Conservation (phyloP, 1,140 invertebrate genomes). For the Sarcophaga bullata region DNA sequence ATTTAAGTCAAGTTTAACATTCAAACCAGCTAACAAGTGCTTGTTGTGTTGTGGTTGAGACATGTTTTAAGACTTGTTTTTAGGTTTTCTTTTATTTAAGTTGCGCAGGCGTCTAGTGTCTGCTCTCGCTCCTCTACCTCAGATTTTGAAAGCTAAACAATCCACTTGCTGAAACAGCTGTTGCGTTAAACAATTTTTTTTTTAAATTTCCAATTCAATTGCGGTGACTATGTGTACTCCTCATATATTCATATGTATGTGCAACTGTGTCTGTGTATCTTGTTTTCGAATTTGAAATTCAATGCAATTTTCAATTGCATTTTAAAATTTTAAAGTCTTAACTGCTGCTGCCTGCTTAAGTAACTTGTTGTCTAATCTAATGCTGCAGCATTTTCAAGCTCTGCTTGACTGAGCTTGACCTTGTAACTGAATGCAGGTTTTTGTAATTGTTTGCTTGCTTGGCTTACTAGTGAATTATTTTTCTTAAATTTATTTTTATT, state of each 20-base stretch:
- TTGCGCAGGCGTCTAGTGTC: neutral
- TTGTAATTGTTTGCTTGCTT: neutral
- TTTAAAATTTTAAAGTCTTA: neutral
- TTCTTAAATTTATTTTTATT: too few species aligned
- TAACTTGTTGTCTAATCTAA: too few species aligned
- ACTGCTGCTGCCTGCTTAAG: too few species aligned
- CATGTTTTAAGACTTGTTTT: too few species aligned
- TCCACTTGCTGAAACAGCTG: neutral
- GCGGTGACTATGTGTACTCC: too few species aligned
- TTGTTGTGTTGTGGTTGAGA: too few species aligned
- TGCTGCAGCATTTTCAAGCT: neutral
- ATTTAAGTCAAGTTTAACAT: neutral
- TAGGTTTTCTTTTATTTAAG: too few species aligned
- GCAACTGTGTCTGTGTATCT: too few species aligned
- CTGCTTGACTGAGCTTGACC: constrained; percentile 37
- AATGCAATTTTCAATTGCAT: neutral
- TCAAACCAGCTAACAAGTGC: too few species aligned
- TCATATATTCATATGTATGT: too few species aligned
- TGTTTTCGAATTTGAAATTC: too few species aligned
- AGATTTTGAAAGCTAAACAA: neutral
- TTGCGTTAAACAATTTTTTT: neutral
- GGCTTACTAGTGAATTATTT: neutral
- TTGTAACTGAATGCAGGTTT: constrained; percentile 19
- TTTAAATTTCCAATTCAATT: neutral
- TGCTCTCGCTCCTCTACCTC: neutral